Base-by-base conservation (phyloP, 37 sponge, comb jelly and placozoan genomes). In the Spongilla lacustris region DNA sequence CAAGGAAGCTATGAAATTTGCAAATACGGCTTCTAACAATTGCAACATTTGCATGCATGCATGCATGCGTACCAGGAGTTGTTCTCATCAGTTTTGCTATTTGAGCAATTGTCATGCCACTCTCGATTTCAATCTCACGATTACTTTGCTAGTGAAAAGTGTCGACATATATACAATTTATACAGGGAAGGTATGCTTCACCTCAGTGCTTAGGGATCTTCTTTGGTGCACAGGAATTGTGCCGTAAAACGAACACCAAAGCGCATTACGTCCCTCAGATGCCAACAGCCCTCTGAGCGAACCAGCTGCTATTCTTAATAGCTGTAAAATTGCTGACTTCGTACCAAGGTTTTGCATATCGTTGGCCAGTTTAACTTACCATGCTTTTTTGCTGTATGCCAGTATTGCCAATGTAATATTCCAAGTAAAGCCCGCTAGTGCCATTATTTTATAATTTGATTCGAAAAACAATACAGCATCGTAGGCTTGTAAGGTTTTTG, bases 91-190 rank as follows among this genome's bases (percentile, higher is more conserved):
- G 19, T 22, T 74, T 29, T 10, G 85, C 77, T 68, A 84, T 21
- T 41, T 84, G 69, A 33, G 22, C 34, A 24, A 84, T 28, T 2
- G 67, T 84, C 85, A 84, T 84, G n/a, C 85, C 77, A 14, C 58
- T 58, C 58, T 58, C 58, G 19, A 58, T 58, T 1, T 13, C 0
- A 58, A 58, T 58, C 58, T 58, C 58, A 17, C 58, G 58, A 58
- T 58, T 17, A 17, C 58, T 58, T 58, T 58, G 58, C 58, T 58
- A n/a, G 58, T 14, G 21, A 58, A 17, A 58, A 58, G 58, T 58
- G 12, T 0, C 6, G 41, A 41, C 41, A 41, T 41, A 6, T 6
- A 41, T 6, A 6, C 6, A 41, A 41, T 41, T 41, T 6, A 14
- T 58, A 58, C 12, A 17, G 19, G 14, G 58, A 14, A 14, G 58